Evolutionary conservation across 1,140 invertebrate genomes (phyloP).

Genomic region (Mamestra configurata): DNA sequence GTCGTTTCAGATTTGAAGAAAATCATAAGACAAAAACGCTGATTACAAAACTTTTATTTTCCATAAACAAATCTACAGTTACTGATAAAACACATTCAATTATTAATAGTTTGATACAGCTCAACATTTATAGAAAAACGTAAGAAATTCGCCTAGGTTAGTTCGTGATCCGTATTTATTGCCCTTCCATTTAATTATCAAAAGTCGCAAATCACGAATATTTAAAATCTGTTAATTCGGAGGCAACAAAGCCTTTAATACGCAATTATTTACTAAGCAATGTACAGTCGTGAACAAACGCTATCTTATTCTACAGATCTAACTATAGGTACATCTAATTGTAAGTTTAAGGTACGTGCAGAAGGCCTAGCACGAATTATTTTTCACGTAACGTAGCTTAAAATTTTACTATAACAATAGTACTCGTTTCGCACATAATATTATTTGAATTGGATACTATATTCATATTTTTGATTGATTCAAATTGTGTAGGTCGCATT

Average conservation of each 20-base stretch:
- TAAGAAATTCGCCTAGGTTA: conserved; percentile 24
- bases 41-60: conserved; percentile 67
- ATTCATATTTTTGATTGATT: too few species aligned
- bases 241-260: conserved; percentile 20
- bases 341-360: too few species aligned
- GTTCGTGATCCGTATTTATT: background rate
- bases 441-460: too few species aligned
- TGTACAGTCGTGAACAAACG: conserved; percentile 63
- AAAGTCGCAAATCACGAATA: background rate
- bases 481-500: too few species aligned
- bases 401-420: too few species aligned
- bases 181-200: background rate
- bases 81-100: conserved; percentile 57
- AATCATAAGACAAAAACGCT: conserved; percentile 12
- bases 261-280: conserved; percentile 36
- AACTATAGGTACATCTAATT: too few species aligned
- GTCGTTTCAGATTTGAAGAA: too few species aligned
- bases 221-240: background rate
- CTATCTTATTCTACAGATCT: background rate
- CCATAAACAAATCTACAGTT: conserved; percentile 63
- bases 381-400: too few species aligned
- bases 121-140: conserved; percentile 50
- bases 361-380: too few species aligned
- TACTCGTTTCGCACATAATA: too few species aligned
- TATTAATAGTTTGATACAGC: conserved; percentile 47